Base-by-base conservation (phyloP, 2,888 invertebrate species). In the Drosophila histrio region DNA sequence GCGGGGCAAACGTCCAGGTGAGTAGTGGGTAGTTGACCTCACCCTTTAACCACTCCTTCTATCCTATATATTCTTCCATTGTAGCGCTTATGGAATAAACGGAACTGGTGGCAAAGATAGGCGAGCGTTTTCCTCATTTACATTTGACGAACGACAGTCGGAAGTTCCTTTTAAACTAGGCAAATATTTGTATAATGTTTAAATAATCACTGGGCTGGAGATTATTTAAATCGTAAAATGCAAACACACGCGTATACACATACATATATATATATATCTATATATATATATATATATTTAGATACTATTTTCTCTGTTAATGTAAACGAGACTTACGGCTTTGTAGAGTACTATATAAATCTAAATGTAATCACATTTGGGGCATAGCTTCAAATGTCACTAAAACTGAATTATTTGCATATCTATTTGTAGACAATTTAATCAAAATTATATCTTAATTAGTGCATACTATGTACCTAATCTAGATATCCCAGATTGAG, bases 1-100 rank as follows among this genome's bases (percentile, higher is more conserved):
- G 92, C 92, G 92, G 88, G 95, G 94, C 89, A 95, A 93, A 91
- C 93, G 93, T 38, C 68, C 82, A 66, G 84, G 84, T 87, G 44
- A 44, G 49, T 38, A 44, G 49, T 38, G 2, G n/a, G 1, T 4
- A 24, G 15, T 17, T 17, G 17, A 26, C 15, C 50, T 11, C 8
- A 26, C n/a, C n/a, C n/a, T n/a, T 8, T 19, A 36, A 0, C n/a
- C 9, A n/a, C n/a, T 13, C 26, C 6, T n/a, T 0, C 2, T 19
- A n/a, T 24, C 9, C n/a, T n/a, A 24, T 19, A 21, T 26, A 6
- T 13, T 59, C 7, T 43, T 13, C 41, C 15, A 4, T 71, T 69
- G 21, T 44, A 83, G 82, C 54, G 32, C 34, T 58, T 8, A 38
- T 49, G 36, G 65, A 82, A 50, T 85, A 84, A 78, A 30, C 62